Evolutionary conservation across 1,140 invertebrate species (phyloP).

Genomic region (Bombus confusus): DNA sequence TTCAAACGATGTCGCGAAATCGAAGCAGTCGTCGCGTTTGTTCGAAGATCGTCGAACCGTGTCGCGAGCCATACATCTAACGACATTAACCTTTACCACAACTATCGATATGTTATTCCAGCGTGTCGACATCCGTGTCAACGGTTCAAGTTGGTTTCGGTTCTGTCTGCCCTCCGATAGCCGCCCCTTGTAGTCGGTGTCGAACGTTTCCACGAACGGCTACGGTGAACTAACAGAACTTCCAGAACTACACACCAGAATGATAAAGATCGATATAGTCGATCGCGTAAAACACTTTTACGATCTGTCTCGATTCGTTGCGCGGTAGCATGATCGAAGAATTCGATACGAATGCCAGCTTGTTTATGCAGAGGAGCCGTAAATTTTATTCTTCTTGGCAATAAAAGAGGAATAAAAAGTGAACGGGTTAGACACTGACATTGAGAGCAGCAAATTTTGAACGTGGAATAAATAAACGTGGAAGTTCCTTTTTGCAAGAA

Average conservation of each 20-base stretch:
- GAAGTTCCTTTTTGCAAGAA: neutral
- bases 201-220: neutral
- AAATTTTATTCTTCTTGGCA: neutral
- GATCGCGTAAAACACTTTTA: neutral
- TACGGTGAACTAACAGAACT: no score
- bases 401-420: neutral
- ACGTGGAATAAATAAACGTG: neutral
- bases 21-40: slow-evolving; percentile 3
- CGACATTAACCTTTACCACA: slow-evolving; percentile 63
- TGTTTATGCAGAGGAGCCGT: no score
- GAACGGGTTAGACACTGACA: neutral
- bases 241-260: no score
- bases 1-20: neutral
- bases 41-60: slow-evolving; percentile 33
- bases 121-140: slow-evolving; percentile 13
- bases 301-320: neutral
- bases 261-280: slow-evolving; percentile 15
- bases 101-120: neutral
- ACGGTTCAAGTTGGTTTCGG: neutral
- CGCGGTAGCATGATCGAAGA: neutral
- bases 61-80: slow-evolving; percentile 51
- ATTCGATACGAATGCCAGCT: neutral
- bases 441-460: neutral
- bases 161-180: neutral
- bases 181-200: neutral